Percentiles rank a stretch among this genome's conserved stretches.
Conservation (phyloP, 1,140 invertebrate genomes). For the Eciton burchellii region DNA sequence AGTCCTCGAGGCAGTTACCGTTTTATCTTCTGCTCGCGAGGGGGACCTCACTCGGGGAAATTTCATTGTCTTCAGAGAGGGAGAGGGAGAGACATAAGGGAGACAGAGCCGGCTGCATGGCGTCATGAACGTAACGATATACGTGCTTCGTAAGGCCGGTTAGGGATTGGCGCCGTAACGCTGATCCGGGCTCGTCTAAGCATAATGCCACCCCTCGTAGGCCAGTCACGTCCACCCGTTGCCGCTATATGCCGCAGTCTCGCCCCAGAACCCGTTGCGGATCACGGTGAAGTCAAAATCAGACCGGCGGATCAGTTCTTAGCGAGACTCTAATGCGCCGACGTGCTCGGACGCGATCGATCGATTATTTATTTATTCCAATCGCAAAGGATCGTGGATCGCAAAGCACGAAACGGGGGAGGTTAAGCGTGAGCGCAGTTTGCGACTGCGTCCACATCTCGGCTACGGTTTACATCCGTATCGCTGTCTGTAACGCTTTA, state of each 20-base stretch:
- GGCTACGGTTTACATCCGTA: no score
- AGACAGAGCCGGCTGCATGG: slow-evolving; percentile 74
- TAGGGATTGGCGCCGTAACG: slow-evolving; percentile 82
- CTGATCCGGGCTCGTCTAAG: slow-evolving; percentile 81
- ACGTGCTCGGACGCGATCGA: slow-evolving; percentile 68
- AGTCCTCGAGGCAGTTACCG: not conserved
- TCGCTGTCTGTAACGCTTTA: no score
- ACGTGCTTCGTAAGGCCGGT: slow-evolving; percentile 78
- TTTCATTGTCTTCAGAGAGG: slow-evolving; percentile 28
- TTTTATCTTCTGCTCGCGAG: not conserved
- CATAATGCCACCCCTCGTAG: slow-evolving; percentile 80
- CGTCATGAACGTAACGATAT: slow-evolving; percentile 81
- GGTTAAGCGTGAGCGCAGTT: no score
- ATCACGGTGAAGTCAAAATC: slow-evolving; percentile 71
- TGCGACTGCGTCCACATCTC: no score
- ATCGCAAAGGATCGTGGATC: not conserved
- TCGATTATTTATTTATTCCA: slow-evolving; percentile 77
- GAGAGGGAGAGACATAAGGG: slow-evolving; percentile 54
- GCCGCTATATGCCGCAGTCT: slow-evolving; percentile 77
- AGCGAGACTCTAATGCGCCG: slow-evolving; percentile 48
- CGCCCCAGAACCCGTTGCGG: slow-evolving; percentile 70
- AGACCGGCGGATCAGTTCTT: slow-evolving; percentile 63
- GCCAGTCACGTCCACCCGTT: slow-evolving; percentile 80
- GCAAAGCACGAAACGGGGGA: not conserved
- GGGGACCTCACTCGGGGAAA: slow-evolving; percentile 43